These are phyloP conservation scores for Tachystola acroxantha DNA, from an alignment of 2,888 invertebrate genomes.

Conservation along the genomic window DNA sequence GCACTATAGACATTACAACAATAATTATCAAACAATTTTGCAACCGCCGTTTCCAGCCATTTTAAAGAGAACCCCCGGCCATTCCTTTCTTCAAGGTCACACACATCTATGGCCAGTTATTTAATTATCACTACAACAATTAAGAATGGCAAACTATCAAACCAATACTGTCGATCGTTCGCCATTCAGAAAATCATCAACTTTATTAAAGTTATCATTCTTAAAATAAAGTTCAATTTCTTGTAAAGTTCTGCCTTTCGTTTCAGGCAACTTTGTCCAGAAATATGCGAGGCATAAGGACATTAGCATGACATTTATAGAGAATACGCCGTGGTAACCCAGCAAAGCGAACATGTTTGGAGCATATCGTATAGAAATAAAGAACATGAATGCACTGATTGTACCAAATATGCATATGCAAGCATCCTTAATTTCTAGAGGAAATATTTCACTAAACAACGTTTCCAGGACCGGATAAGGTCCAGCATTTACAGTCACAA, in stretches of 20 bases:
- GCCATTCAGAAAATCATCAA: conserved; percentile 3
- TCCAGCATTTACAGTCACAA: conserved; percentile 21
- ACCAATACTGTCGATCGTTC: background rate
- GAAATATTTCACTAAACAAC: conserved; percentile 24
- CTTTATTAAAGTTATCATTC: conserved; percentile 13
- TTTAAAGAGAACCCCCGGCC: too few relatives aligned
- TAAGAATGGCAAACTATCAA: too few relatives aligned
- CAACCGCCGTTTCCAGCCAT: too few relatives aligned
- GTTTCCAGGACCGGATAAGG: conserved; percentile 26
- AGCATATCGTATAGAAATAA: conserved; percentile 21
- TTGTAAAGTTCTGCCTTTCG: conserved; percentile 28
- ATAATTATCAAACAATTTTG: too few relatives aligned
- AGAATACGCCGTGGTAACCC: conserved; percentile 28
- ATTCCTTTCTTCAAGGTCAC: too few relatives aligned
- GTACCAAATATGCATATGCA: conserved; percentile 16
- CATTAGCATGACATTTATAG: conserved; percentile 19
- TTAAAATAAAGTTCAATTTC: conserved; percentile 30
- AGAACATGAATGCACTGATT: conserved; percentile 17
- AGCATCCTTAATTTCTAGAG: conserved; percentile 25
- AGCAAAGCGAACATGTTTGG: conserved; percentile 18
- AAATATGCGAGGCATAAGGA: conserved; percentile 21
- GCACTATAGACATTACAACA: too few relatives aligned
- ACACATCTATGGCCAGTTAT: too few relatives aligned
- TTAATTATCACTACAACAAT: too few relatives aligned
- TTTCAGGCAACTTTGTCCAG: conserved; percentile 28